Base-by-base conservation (phyloP, 2,797 vertebrate genomes). In the Melanotaenia trifasciata region DNA sequence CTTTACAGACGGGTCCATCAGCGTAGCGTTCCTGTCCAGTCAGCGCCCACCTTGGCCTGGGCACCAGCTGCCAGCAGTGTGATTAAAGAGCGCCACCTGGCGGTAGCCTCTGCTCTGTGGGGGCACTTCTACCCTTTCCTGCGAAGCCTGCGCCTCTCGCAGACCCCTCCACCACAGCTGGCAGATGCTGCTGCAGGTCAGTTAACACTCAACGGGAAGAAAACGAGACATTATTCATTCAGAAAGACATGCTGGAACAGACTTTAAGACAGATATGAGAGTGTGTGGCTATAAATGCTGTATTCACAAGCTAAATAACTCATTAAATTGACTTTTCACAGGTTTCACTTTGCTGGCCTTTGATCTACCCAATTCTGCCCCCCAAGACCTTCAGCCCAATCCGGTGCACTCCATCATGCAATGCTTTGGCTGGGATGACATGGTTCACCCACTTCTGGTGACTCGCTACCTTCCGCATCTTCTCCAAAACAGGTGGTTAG, bases 41-140 rank as follows among this genome's bases (percentile, higher is more conserved):
- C 94, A 58, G 83, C 80, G 45, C 71, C 86, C 56, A 45, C 81
- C 78, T 59, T 64, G 22, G 89, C 89, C 79, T 74, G 90, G 69
- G 65, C 81, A 28, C 92, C 93, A 51, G 69, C 91, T 67, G 87
- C 92, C 88, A 92, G 87, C 92, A 94, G 84, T 71, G 91, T 80
- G 79, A 95, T 94, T 91, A 98, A 96, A 96, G 98, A 99, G 96
- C 96, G 96, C 96, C 98, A 98, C 95, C 97, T 98, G 90, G 97
- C 96, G 93, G 96, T 97, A 5, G 96, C 97, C 64, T 74, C 84
- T 3, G 94, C 95, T 4, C 95, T 99, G 13, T 99, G 98, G 98
- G 94, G 86, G 16, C 96, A 98, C 87, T 98, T 99, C 91, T 98
- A 97, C 80, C 96, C 97, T 1, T 98, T 95, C 89, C 86, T 99